phyloP scores from a whole-genome alignment of 2,888 invertebrate species.

The Metellina segmentata region DNA sequence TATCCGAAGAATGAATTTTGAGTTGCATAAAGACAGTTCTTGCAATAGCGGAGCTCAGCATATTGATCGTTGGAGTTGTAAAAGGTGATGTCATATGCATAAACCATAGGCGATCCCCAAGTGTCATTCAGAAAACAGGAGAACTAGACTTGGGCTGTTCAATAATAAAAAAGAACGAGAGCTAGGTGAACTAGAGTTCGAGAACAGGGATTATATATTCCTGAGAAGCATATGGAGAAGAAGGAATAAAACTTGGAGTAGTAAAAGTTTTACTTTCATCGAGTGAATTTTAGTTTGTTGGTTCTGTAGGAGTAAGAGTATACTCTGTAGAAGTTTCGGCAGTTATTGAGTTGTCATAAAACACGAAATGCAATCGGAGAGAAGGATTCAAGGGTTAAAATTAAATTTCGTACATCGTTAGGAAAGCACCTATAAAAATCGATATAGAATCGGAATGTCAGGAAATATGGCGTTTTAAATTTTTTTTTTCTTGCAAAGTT shows the following conservation, averaged over 20 bases:
- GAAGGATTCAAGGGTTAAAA: not conserved
- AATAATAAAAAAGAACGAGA: not conserved
- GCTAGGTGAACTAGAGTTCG: not conserved
- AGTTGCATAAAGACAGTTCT: not conserved
- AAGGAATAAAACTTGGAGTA: not conserved
- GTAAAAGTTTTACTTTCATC: not conserved
- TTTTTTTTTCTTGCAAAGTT: no score
- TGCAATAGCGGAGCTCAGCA: not conserved
- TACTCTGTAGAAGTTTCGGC: not conserved
- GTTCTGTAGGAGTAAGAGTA: not conserved
- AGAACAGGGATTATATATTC: not conserved
- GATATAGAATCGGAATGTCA: not conserved
- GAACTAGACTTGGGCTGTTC: not conserved
- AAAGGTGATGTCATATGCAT: not conserved
- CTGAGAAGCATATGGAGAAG: not conserved
- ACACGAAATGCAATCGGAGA: not conserved
- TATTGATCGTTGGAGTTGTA: not conserved
- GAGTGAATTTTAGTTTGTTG: not conserved
- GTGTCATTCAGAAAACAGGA: no score
- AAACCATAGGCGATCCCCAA: not conserved
- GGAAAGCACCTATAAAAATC: not conserved
- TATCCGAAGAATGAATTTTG: not conserved
- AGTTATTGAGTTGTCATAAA: not conserved
- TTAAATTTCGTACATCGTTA: not conserved
- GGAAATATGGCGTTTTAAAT: no score